These are phyloP conservation scores for Monochamus alternatus DNA, from an alignment of 2,888 invertebrate genomes.

Conservation along the genomic window DNA sequence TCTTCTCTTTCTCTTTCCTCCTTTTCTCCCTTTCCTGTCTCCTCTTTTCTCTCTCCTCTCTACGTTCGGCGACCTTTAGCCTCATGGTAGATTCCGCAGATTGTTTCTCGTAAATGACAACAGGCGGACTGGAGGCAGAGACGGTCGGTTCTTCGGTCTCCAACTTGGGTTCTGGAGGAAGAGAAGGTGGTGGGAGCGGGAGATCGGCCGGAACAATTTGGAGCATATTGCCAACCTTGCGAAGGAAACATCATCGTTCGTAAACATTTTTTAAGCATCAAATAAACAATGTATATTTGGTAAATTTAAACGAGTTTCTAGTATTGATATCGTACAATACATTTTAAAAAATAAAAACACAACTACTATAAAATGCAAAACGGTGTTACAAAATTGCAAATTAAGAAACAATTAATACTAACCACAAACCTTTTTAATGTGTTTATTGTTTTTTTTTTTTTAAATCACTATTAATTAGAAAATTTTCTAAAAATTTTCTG, in stretches of 20 bases:
- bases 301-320: not conserved
- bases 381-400: no score
- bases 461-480: no score
- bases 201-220: conserved; percentile 75
- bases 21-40: conserved; percentile 66
- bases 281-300: conserved; percentile 1
- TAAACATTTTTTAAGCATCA: not conserved
- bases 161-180: conserved; percentile 28
- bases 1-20: conserved; percentile 67
- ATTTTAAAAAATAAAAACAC: no score
- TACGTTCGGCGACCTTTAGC: conserved; percentile 64
- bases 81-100: conserved; percentile 64
- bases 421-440: no score
- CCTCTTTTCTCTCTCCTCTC: conserved; percentile 66
- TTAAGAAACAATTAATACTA: no score
- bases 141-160: conserved; percentile 1
- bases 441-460: no score
- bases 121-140: not conserved
- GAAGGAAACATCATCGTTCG: not conserved
- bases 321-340: no score
- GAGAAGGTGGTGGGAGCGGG: conserved; percentile 44
- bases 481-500: no score
- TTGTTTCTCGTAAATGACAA: conserved; percentile 48
- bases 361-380: no score
- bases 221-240: conserved; percentile 75